phyloP scores from a whole-genome alignment of 2,888 invertebrate species.

The Heliconius sara region DNA sequence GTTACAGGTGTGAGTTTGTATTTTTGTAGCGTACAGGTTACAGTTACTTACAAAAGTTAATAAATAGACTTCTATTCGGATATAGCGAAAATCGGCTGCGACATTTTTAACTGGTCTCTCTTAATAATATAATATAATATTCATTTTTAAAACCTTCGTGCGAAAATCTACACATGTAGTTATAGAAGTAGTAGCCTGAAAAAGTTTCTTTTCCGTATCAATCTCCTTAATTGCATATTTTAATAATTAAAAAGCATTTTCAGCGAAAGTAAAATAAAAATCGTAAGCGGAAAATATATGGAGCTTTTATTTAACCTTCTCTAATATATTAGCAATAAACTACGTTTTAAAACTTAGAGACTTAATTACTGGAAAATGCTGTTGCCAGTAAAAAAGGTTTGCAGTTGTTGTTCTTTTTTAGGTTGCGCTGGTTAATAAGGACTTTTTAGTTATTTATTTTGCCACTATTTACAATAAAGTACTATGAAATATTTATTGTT shows the following conservation, averaged over 20 bases:
- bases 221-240: neutral
- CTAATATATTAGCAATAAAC: neutral
- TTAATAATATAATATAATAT: no score
- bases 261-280: neutral
- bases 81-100: no score
- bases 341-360: neutral
- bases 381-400: neutral
- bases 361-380: constrained; percentile 14
- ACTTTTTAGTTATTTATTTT: neutral
- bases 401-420: neutral
- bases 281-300: constrained; percentile 1
- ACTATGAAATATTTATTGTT: no score
- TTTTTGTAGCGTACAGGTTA: no score
- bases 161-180: no score
- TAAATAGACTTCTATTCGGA: no score
- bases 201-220: neutral
- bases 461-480: no score
- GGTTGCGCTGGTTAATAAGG: neutral
- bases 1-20: no score
- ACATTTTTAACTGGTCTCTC: no score
- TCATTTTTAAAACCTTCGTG: no score
- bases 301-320: neutral
- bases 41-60: no score
- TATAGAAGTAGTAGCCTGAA: no score
- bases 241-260: constrained; percentile 18